These are phyloP conservation scores for Zosterops borbonicus DNA, from an alignment of 2,113 vertebrate species.

Conservation along the genomic window DNA sequence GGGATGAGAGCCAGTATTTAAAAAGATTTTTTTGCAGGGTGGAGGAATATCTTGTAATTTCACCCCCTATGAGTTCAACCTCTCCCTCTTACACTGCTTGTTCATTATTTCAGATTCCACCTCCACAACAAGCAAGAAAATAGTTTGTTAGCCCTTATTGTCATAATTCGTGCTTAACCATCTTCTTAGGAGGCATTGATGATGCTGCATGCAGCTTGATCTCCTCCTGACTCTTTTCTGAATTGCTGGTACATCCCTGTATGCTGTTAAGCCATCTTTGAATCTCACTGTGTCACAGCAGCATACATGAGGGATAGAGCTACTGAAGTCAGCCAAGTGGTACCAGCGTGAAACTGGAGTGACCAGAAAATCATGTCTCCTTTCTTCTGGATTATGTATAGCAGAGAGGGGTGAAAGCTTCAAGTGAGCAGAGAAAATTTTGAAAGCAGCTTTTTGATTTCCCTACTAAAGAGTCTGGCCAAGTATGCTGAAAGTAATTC, in stretches of 20 bases:
- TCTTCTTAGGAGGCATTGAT: not conserved
- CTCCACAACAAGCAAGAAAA: not conserved
- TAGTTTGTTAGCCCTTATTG: not conserved
- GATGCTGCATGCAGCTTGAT: not conserved
- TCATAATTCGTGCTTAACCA: not conserved
- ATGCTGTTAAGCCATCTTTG: constrained; percentile 26
- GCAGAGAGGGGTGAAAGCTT: not conserved
- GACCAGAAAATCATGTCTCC: constrained; percentile 29
- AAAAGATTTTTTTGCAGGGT: not conserved
- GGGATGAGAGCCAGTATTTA: constrained; percentile 16
- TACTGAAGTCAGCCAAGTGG: constrained; percentile 17
- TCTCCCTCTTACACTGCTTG: not conserved
- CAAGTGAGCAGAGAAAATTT: constrained; percentile 45
- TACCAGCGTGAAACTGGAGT: not conserved
- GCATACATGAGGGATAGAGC: not conserved
- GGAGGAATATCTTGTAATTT: constrained; percentile 32
- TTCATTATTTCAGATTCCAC: not conserved
- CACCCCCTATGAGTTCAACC: not conserved
- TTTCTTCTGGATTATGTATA: constrained; percentile 6
- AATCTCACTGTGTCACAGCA: constrained; percentile 34
- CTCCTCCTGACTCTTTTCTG: not conserved
- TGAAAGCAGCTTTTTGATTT: constrained; percentile 43
- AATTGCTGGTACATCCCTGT: constrained; percentile 7
- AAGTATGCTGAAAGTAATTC: constrained; percentile 12
- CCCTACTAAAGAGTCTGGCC: not conserved